Evolutionary conservation across 64 coral and sea anemone species (phyloP), one percentile per base, ranked within the genome.

Genomic region (Actinia equina): DNA sequence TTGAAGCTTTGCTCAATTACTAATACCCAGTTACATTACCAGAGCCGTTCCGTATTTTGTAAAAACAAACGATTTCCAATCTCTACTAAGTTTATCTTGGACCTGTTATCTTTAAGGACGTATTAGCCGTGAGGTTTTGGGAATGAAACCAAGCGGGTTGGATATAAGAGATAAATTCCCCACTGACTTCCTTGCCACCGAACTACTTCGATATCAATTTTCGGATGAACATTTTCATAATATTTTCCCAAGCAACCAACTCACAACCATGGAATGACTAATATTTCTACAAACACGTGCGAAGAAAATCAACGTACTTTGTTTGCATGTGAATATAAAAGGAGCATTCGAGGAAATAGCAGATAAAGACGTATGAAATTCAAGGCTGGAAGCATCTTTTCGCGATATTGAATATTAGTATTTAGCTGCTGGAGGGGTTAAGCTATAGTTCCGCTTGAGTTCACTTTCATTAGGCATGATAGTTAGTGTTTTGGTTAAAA

Each of bases 361-460:
- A 44, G 78, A 81, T 81, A 81, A 81, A 81, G 78, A 81, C 42
- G 5, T 44, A 6, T 0, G 16, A 49, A 81, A 79, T 79, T 79
- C 77, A 79, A 81, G 49, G 78, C 42, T 81, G n/a, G 44, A 81
- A 81, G 78, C 42, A 81, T 52, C 42, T 44, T 81, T 81, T 81
- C 20, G 52, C 18, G 44, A 81, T 81, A 81, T 81, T 81, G 78
- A 81, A 81, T 81, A 52, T 23, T 20, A 37, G 30, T 37, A 49
- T 81, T 44, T 49, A 10, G 5, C 19, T 23, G 62, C 62, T 65
- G 19, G 18, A 81, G 49, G 78, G 78, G 43, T 11, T 37, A 37
- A 37, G 30, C 30, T 57, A 52, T 3, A 81, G 78, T 81, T 81
- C 78, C 78, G 78, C 19, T 81, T 49, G 6, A n/a, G 43, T 52